Conservation (phyloP, 2,888 invertebrate species). For the Anthoptus insignis region DNA sequence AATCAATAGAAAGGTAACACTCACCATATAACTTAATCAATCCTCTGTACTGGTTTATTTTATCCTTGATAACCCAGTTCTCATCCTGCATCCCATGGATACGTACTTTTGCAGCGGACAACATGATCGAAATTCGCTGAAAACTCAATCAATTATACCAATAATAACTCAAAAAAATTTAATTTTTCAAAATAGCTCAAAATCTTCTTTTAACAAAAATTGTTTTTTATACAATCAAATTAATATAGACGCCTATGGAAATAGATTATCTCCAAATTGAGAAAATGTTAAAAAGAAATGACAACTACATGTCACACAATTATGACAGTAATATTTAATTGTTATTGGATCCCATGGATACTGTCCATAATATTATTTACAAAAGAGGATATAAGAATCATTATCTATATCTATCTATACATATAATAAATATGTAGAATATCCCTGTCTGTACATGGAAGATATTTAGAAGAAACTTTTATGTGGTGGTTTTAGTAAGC, state of each 20-base stretch:
- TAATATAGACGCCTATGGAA: background rate
- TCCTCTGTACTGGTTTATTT: conserved; percentile 89
- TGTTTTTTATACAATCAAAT: background rate
- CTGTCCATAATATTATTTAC: too few relatives aligned
- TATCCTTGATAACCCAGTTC: conserved; percentile 89
- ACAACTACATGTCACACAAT: background rate
- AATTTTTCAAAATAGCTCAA: background rate
- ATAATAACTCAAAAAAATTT: conserved; percentile 1
- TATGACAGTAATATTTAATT: too few relatives aligned
- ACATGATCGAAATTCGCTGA: conserved; percentile 64
- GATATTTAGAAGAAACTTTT: too few relatives aligned
- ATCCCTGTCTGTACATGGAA: too few relatives aligned
- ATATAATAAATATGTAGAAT: too few relatives aligned
- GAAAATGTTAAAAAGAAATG: background rate
- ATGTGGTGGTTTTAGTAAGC: too few relatives aligned
- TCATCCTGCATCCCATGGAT: conserved; percentile 89
- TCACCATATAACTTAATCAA: conserved; percentile 89
- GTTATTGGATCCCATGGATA: too few relatives aligned
- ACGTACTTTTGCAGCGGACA: conserved; percentile 86
- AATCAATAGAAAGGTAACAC: conserved; percentile 37
- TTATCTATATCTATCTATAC: too few relatives aligned
- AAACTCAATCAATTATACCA: background rate
- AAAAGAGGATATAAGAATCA: too few relatives aligned
- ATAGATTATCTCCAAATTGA: background rate
- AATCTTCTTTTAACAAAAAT: background rate